phyloP scores from a whole-genome alignment of 2,888 invertebrate genomes.

The Apamea crenata region DNA sequence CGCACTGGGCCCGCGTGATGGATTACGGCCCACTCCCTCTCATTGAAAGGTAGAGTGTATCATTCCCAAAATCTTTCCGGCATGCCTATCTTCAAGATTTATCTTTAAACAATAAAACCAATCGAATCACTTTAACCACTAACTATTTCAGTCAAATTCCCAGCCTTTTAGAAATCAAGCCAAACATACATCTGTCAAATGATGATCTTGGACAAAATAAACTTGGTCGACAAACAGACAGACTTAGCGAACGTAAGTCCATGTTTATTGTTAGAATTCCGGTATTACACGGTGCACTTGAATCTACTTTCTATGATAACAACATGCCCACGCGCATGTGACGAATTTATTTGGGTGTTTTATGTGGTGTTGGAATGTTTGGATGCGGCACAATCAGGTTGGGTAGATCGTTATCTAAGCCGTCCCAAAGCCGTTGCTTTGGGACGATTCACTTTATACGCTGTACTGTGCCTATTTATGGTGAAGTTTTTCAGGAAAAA shows the following conservation, averaged over 20 bases:
- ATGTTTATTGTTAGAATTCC: conserved; percentile 82
- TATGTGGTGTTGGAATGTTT: conserved; percentile 8
- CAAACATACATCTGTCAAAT: conserved; percentile 65
- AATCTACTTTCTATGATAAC: conserved; percentile 84
- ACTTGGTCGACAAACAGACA: conserved; percentile 63
- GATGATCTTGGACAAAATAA: conserved; percentile 69
- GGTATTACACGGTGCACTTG: conserved; percentile 84
- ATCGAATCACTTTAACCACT: conserved; percentile 14
- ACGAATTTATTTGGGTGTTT: conserved; percentile 74
- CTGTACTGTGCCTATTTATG: background rate
- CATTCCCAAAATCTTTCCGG: background rate
- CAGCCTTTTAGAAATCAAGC: conserved; percentile 63
- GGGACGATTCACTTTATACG: background rate
- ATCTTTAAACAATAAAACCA: background rate
- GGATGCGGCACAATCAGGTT: background rate
- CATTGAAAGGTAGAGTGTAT: too few relatives aligned
- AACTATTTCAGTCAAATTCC: conserved; percentile 47
- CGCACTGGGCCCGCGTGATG: background rate
- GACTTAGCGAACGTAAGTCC: conserved; percentile 68
- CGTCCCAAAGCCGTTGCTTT: too few relatives aligned
- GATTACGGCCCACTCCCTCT: background rate
- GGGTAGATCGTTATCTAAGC: too few relatives aligned
- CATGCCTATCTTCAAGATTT: background rate
- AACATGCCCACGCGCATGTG: conserved; percentile 75
- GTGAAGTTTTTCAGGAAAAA: background rate